phyloP scores from a whole-genome alignment of 37 sponge, comb jelly and placozoan genomes.

The Trichoplax adhaerens region DNA sequence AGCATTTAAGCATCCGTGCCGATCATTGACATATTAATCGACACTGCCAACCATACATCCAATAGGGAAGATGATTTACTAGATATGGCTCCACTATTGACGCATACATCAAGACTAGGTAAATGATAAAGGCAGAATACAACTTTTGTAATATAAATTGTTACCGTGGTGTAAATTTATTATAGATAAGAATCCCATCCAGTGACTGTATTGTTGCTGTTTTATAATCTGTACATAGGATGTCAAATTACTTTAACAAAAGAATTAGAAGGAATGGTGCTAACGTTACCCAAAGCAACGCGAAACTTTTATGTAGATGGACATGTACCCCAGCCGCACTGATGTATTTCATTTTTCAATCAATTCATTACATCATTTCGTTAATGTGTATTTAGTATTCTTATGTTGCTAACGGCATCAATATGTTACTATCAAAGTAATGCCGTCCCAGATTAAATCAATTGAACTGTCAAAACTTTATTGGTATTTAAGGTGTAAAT shows the following conservation, averaged over 20 bases:
- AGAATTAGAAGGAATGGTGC: constrained; percentile 70
- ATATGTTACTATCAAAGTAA: no score
- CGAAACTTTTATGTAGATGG: constrained; percentile 99
- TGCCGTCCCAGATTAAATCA: no score
- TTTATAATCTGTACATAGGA: constrained; percentile 4
- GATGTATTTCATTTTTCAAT: constrained; percentile 3
- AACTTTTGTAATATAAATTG: background rate
- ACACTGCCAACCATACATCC: background rate
- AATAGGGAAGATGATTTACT: constrained; percentile 72
- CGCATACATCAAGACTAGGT: constrained; percentile 58
- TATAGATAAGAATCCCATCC: background rate
- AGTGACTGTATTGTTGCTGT: no score
- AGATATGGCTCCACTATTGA: constrained; percentile 76
- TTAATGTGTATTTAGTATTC: no score
- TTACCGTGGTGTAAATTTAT: background rate
- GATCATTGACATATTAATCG: background rate
- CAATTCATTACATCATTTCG: no score
- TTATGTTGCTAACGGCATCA: no score
- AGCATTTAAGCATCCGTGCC: background rate
- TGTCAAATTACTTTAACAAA: constrained; percentile 76
- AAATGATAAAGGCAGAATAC: no score
- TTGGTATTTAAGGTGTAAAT: no score
- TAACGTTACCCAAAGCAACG: constrained; percentile 62
- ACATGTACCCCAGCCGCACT: constrained; percentile 86
- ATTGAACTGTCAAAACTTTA: no score